Evolutionary conservation across 2,888 invertebrate species (phyloP).

Genomic region (Orchesellides sinensis): DNA sequence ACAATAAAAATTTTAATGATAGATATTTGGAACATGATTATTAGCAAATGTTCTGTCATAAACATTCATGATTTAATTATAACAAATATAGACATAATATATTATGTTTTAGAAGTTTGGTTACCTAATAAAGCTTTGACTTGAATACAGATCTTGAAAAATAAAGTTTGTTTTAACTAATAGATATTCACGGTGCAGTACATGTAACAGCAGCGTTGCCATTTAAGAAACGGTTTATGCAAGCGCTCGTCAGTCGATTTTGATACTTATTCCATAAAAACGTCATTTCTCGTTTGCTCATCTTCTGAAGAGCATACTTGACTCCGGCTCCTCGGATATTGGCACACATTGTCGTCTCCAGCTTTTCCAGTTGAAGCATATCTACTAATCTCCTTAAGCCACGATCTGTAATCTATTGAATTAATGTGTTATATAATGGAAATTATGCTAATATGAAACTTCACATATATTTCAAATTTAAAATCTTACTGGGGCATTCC

Average conservation of each 20-base stretch:
- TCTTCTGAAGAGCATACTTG: slow-evolving; percentile 43
- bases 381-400: slow-evolving; percentile 38
- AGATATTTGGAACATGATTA: no score
- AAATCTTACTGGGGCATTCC: slow-evolving; percentile 41
- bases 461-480: neutral
- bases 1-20: no score
- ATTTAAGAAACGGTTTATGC: slow-evolving; percentile 32
- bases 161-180: neutral
- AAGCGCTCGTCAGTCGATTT: slow-evolving; percentile 33
- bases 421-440: neutral
- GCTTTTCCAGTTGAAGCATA: slow-evolving; percentile 21
- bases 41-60: neutral
- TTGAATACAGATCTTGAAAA: no score
- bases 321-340: slow-evolving; percentile 39
- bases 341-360: slow-evolving; percentile 61
- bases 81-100: no score
- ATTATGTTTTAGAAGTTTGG: no score
- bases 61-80: neutral
- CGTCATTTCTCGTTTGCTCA: slow-evolving; percentile 51
- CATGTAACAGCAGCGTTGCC: slow-evolving; percentile 45
- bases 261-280: slow-evolving; percentile 51
- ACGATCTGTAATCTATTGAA: slow-evolving; percentile 34
- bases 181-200: slow-evolving; percentile 24
- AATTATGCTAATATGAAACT: neutral
- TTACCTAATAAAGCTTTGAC: neutral